These are phyloP conservation scores for Bombus consobrinus DNA, from an alignment of 1,140 invertebrate species.

Conservation along the genomic window DNA sequence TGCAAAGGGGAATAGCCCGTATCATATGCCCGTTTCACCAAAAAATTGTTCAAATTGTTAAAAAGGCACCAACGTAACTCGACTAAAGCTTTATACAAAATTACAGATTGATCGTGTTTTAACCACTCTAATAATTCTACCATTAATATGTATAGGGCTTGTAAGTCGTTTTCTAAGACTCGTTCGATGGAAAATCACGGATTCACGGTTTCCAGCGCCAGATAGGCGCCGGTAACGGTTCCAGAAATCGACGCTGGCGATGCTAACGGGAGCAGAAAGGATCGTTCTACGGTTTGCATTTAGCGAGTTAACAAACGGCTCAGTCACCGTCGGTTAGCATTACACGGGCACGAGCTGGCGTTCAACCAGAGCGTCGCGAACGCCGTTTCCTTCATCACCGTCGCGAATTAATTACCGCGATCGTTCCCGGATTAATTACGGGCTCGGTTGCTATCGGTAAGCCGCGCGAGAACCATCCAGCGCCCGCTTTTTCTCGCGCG, in stretches of 20 bases:
- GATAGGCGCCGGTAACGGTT: slow-evolving; percentile 1
- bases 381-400: slow-evolving; percentile 43
- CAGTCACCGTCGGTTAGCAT: slow-evolving; percentile 50
- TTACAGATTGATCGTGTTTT: too few species aligned
- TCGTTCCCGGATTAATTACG: slow-evolving; percentile 57
- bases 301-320: slow-evolving; percentile 51
- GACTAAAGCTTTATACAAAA: too few species aligned
- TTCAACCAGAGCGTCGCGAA: slow-evolving; percentile 56
- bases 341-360: slow-evolving; percentile 35
- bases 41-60: too few species aligned
- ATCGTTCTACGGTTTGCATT: slow-evolving; percentile 52
- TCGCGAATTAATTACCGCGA: slow-evolving; percentile 59
- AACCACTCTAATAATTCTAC: too few species aligned
- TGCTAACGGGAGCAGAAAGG: slow-evolving; percentile 66
- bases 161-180: not conserved
- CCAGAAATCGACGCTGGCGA: slow-evolving; percentile 39
- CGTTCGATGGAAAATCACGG: not conserved
- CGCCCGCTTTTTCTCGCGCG: slow-evolving; percentile 54
- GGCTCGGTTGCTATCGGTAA: not conserved
- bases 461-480: slow-evolving; percentile 36
- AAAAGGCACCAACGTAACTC: too few species aligned
- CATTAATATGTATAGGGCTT: too few species aligned
- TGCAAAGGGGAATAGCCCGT: too few species aligned
- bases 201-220: not conserved
- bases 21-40: too few species aligned